Evolutionary conservation across 2,797 vertebrate species (phyloP), one percentile per base, ranked within the genome.

Genomic region (Gouania willdenowi): DNA sequence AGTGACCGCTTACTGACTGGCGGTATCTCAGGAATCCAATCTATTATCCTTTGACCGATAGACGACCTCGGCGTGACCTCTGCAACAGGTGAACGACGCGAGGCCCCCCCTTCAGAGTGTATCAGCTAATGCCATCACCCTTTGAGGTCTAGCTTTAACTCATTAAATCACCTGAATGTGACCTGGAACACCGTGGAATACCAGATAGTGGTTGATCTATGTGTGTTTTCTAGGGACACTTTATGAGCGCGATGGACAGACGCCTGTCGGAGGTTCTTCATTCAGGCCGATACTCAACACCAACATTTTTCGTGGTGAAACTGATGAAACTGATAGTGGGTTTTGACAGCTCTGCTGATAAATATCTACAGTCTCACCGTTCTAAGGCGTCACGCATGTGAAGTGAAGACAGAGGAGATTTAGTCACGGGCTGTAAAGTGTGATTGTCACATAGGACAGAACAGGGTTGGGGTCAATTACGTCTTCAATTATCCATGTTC

Each of bases 1-100:
- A 18, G 15, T 53, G 69, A 70, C 67, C 48, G 30, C 25, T n/a
- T 49, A 39, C 61, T 26, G 11, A 36, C 47, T n/a, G 11, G 9
- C 9, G 51, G 71, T 27, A 81, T 82, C 73, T 1, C 0, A 61
- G 62, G 77, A 79, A 80, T 81, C 57, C 66, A 69, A 68, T 79
- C 57, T 71, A 75, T 82, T 67, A 77, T 19, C 43, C 41, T 0
- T 17, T 14, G 5, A 31, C 59, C 46, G 63, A 71, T 75, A 77
- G 52, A 47, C 26, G 73, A 75, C 71, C 78, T 46, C 34, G 0
- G 5, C 14, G 41, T 26, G 27, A 63, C 72, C 72, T 38, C 55
- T 4, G 60, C 27, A 38, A 72, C 74, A 70, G 68, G 75, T 75
- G 73, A 81, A 16, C 24, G 16, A 48, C 13, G 35, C 13, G 0